Evolutionary conservation across 2,888 invertebrate species (phyloP).

Genomic region (Polyommatus icarus): DNA sequence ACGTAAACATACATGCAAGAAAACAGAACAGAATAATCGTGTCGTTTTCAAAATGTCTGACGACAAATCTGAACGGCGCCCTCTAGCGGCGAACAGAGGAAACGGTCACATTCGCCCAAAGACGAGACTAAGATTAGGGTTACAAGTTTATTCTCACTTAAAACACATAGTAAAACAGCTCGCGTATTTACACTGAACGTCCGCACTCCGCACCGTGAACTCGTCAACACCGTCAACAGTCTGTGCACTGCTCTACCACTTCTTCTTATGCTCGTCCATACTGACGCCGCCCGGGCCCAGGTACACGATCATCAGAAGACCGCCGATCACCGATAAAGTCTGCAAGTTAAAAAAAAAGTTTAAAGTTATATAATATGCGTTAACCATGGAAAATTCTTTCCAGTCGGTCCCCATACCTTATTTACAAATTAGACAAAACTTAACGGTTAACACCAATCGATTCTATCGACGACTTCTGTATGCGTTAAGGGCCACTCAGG

Average conservation of each 20-base stretch:
- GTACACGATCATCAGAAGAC: constrained; percentile 98
- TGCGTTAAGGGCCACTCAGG: too few relatives aligned
- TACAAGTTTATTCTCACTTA: constrained; percentile 26
- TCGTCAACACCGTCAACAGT: constrained; percentile 36
- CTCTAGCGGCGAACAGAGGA: neutral
- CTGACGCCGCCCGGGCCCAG: constrained; percentile 99
- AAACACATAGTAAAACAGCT: constrained; percentile 35
- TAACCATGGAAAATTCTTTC: too few relatives aligned
- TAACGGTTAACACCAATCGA: too few relatives aligned
- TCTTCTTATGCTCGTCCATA: constrained; percentile 99
- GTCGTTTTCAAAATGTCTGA: neutral
- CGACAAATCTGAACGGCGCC: neutral
- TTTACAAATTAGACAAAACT: too few relatives aligned
- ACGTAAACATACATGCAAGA: neutral
- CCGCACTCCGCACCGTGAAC: constrained; percentile 37
- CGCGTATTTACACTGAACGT: constrained; percentile 38
- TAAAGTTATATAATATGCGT: too few relatives aligned
- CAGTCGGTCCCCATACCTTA: too few relatives aligned
- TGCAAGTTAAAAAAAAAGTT: constrained; percentile 77
- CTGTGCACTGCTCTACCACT: constrained; percentile 85
- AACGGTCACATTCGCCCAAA: neutral
- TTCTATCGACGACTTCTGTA: too few relatives aligned
- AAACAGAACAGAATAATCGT: neutral
- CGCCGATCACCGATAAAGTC: constrained; percentile 99
- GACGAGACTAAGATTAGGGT: neutral